Conservation (phyloP, 1,140 invertebrate species). For the Heliconius congener region DNA sequence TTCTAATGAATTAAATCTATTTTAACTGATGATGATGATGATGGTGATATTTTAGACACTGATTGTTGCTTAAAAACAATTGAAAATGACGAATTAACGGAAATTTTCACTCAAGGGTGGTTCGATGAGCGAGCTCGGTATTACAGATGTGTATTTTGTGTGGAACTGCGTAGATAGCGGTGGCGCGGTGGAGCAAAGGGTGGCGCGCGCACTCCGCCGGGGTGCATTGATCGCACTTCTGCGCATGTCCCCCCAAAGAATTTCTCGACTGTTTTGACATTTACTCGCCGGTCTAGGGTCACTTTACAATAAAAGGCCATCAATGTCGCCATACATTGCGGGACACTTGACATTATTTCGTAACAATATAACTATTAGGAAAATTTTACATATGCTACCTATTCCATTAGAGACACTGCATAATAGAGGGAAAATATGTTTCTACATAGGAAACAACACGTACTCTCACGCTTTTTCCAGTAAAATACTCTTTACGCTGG, state of each 20-base stretch:
- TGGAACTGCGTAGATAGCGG: conserved; percentile 73
- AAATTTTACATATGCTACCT: neutral
- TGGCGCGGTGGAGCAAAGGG: conserved; percentile 51
- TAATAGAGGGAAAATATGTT: conserved; percentile 12
- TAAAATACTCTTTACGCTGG: conserved; percentile 27
- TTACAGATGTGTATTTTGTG: conserved; percentile 66
- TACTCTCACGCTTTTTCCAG: conserved; percentile 36
- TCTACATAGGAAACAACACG: conserved; percentile 28
- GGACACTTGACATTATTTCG: conserved; percentile 46
- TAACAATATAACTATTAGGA: conserved; percentile 32
- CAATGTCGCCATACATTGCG: conserved; percentile 38
- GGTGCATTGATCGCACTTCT: conserved; percentile 73
- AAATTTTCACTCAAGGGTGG: conserved; percentile 64
- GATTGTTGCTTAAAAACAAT: conserved; percentile 45
- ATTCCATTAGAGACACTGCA: neutral
- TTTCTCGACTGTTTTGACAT: conserved; percentile 73
- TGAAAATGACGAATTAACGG: conserved; percentile 36
- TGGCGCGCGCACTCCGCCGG: conserved; percentile 71
- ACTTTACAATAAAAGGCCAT: conserved; percentile 47
- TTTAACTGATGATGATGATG: conserved; percentile 42
- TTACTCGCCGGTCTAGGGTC: conserved; percentile 47
- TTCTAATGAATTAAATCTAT: conserved; percentile 35
- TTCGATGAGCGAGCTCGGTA: conserved; percentile 53
- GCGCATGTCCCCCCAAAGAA: conserved; percentile 64
- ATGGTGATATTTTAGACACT: conserved; percentile 44